Evolutionary conservation across 2,113 vertebrate genomes (phyloP).

Genomic region (Ochotona curzoniae): DNA sequence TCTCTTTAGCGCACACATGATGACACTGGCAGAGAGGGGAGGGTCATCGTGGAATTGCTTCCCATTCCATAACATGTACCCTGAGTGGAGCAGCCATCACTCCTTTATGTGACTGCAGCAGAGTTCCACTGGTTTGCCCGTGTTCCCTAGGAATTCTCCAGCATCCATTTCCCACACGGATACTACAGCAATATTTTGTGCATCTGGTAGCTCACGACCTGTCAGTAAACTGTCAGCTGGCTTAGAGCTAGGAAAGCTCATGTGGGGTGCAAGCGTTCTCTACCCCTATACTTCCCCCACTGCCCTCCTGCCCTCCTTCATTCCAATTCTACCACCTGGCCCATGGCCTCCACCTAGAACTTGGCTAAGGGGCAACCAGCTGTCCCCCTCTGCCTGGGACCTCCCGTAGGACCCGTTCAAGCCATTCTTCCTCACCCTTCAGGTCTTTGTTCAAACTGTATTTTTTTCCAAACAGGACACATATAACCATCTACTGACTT

Average conservation of each 20-base stretch:
- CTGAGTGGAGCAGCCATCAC: background rate
- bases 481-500: background rate
- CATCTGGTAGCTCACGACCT: background rate
- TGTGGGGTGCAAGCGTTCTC: background rate
- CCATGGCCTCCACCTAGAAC: background rate
- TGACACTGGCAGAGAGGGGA: background rate
- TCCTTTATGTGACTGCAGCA: fast-evolving
- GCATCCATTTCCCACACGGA: background rate
- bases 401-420: too few relatives aligned
- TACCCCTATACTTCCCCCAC: fast-evolving
- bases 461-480: background rate
- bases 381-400: background rate
- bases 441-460: background rate
- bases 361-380: too few relatives aligned
- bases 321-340: background rate
- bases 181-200: background rate
- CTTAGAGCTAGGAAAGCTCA: background rate
- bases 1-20: background rate
- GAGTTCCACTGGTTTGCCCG: background rate
- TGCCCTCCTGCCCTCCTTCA: background rate
- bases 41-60: background rate
- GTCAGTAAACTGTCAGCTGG: background rate
- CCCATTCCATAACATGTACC: background rate
- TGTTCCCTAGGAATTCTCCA: too few relatives aligned
- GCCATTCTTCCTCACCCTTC: too few relatives aligned